Base-by-base conservation (phyloP, 2,888 invertebrate genomes). In the Caenorhabditis uteleia region DNA sequence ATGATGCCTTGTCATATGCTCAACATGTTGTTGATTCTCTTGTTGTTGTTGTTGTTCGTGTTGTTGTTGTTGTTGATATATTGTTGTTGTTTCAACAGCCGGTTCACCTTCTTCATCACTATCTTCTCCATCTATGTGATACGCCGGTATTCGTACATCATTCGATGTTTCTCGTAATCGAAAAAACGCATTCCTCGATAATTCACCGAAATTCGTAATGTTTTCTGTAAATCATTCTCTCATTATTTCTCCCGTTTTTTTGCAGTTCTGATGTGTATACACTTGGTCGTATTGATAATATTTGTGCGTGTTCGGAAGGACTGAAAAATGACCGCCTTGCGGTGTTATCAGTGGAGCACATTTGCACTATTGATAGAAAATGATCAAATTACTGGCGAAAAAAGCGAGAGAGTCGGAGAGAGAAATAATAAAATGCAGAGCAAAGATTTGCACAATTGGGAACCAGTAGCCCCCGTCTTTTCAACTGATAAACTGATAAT, bases 101-200 rank as follows among this genome's bases (percentile, higher is more conserved):
- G 6, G 40, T 26, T 40, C 4, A 43, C 36, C 36, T 36, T 43
- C 27, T 18, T 21, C 21, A 18, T 16, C 20, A 4, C 44, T 44
- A 54, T 43, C 60, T 49, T 54, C 44, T 49, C 54, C 49, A 45
- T 54, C 26, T 14, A 62, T 48, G 16, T 57, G 62, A 48, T 62
- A 62, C 29, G 62, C 47, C 5, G 62, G 57, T 29, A 64, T 46
- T 21, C 50, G 39, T 8, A 59, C 47, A 21, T 65, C 65, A n/a
- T 51, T 49, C 4, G 65, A 50, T 16, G 46, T 51, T 38, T 55
- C 59, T 46, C 55, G 34, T 10, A 65, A 45, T 12, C 55, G 55
- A 36, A 59, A 49, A 43, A 65, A 65, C 31, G 65, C 65, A 21
- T 65, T 59, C 42, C 48, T 7, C n/a, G 59, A 55, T 20, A 59